Percentiles rank a stretch among this genome's conserved stretches.
Evolutionary conservation across 2,888 invertebrate genomes (phyloP).

Genomic region (Aleiodes testaceus): DNA sequence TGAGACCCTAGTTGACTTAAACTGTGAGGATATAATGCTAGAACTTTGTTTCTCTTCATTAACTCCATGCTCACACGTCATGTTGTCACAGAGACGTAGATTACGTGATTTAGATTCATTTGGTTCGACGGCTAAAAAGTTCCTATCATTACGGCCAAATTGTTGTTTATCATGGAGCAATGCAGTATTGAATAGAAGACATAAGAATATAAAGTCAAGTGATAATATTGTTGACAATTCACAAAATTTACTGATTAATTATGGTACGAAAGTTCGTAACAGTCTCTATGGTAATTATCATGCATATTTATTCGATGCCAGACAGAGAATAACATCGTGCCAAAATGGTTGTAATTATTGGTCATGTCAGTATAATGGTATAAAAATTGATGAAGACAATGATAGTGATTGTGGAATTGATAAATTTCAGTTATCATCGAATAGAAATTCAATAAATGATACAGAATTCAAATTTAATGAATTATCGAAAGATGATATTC

Average conservation of each 20-base stretch:
- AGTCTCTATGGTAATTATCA: constrained; percentile 87
- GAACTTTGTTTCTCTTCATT: constrained; percentile 91
- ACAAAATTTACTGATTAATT: constrained; percentile 57
- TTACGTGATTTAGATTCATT: constrained; percentile 83
- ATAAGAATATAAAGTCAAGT: neutral
- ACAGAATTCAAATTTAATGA: neutral
- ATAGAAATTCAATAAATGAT: neutral
- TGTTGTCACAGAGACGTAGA: constrained; percentile 85
- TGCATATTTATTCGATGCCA: constrained; percentile 90
- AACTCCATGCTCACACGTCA: constrained; percentile 85
- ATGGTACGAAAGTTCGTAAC: constrained; percentile 69
- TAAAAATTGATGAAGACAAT: constrained; percentile 62
- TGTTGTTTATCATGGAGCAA: constrained; percentile 73
- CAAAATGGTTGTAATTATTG: constrained; percentile 84
- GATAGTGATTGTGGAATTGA: constrained; percentile 9
- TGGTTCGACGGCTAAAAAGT: constrained; percentile 83
- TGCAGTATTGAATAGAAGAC: constrained; percentile 6
- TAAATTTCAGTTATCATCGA: constrained; percentile 7
- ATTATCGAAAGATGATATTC: constrained; percentile 57
- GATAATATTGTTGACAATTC: constrained; percentile 38
- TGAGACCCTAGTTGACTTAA: constrained; percentile 90
- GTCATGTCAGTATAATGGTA: constrained; percentile 86
- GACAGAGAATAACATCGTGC: constrained; percentile 84
- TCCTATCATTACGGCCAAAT: constrained; percentile 82
- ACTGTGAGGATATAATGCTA: constrained; percentile 97